Base-by-base conservation (phyloP, 2,888 invertebrate species). In the Ectemnius lituratus region DNA sequence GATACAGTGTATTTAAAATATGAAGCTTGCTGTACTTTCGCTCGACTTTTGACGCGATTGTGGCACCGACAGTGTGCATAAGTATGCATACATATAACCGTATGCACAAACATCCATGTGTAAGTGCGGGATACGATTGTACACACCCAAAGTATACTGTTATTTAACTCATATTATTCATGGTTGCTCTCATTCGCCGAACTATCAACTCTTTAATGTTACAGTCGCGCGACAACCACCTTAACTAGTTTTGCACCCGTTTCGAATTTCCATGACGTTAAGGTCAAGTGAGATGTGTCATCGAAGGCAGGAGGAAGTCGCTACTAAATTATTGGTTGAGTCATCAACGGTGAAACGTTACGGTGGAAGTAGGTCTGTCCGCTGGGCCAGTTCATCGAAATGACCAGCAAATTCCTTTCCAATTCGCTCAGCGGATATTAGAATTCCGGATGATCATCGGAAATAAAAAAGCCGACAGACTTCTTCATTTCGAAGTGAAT, bases 371-470 rank as follows among this genome's bases (percentile, higher is more conserved):
- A 52, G 16, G 16, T 52, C 52, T 16, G 52, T 52, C 52, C 37
- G 16, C 4, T 16, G n/a, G n/a, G 13, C 52, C 4, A 14, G 8
- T 23, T 23, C 23, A 23, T 16, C 16, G 52, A 52, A 14, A 52
- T 16, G 52, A 52, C 16, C 52, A 52, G 57, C 63, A 28, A 63
- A 69, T 69, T 63, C 71, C 56, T 63, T n/a, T 2, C 45, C 59
- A 63, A 69, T 65, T 72, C 63, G 60, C 70, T 74, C 68, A 59
- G 58, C 56, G 37, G 37, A 37, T 37, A 37, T 37, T 37, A 4
- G 37, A 27, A 63, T 11, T 6, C 4, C 5, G 5, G 47, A 16
- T 57, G 37, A 57, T 57, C 62, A 45, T 18, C 11, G 23, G 20
- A 63, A 63, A 59, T 6, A 3, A 20, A 49, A 28, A 20, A 64